Evolutionary conservation across 2,888 invertebrate genomes (phyloP).

Genomic region (Boloria selene): DNA sequence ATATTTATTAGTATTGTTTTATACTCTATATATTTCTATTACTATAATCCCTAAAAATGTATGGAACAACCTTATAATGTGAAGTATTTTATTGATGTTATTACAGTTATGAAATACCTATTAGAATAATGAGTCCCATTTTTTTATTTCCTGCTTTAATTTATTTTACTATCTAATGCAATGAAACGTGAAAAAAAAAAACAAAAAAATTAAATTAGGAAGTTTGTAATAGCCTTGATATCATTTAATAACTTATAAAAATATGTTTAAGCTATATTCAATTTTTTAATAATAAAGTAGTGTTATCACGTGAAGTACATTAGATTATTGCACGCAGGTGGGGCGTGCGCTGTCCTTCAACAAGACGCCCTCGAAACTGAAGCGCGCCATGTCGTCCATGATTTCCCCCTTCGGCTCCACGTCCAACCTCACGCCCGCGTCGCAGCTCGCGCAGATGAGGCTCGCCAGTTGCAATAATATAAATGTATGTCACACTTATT

Average conservation of each 20-base stretch:
- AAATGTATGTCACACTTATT: constrained; percentile 83
- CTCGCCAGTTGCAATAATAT: constrained; percentile 93
- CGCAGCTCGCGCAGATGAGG: constrained; percentile 92
- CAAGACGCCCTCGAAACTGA: constrained; percentile 96
- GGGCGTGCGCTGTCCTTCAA: constrained; percentile 97
- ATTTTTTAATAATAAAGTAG: not conserved
- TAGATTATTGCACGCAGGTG: constrained; percentile 76
- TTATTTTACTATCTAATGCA: too few species aligned
- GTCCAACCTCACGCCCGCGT: constrained; percentile 90
- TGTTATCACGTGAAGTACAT: not conserved
- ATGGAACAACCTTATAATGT: too few species aligned
- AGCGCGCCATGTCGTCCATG: constrained; percentile 96
- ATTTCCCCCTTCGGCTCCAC: constrained; percentile 95
- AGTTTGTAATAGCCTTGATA: too few species aligned
- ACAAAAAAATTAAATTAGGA: too few species aligned
- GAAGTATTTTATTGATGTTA: too few species aligned
- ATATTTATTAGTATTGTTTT: constrained; percentile 15
- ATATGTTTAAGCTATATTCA: not conserved
- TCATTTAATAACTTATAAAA: too few species aligned
- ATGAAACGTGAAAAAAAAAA: not conserved
- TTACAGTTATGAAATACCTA: too few species aligned
- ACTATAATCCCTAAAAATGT: too few species aligned
- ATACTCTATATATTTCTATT: not conserved
- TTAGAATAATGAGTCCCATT: too few species aligned
- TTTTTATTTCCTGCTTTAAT: too few species aligned